Base-by-base conservation (phyloP, 2,113 vertebrate genomes). In the Neodon shergylaensis region DNA sequence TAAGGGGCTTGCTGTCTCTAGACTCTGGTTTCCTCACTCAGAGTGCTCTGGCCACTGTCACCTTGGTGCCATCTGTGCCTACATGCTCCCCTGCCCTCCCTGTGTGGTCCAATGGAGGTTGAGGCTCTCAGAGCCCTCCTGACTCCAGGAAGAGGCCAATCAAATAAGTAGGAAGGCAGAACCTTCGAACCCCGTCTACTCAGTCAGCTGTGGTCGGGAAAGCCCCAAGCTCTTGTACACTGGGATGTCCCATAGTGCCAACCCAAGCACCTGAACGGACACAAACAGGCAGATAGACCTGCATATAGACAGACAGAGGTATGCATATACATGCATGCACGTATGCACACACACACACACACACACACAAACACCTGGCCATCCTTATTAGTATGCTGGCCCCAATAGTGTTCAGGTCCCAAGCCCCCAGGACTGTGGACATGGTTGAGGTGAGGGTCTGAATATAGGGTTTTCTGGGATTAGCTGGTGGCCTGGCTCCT, bases 81-180 rank as follows among this genome's bases (percentile, higher is more conserved):
- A 3, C 3, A 8, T 54, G 65, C 17, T 44, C 11, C 31, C 4
- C 22, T 65, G 54, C 42, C 52, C 39, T 66, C 44, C 42, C 58
- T 39, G 22, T 26, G 14, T 1, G 31, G 14, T 7, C 33, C 31
- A 33, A 19, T 1, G 12, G 1, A 7, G 11, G 42, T 0, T 36
- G 58, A 22, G 58, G 42, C 9, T 52, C 47, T 19, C 47, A 11
- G 12, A n/a, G 22, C 28, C n/a, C n/a, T 47, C 39, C 4, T 6
- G 22, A 21, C 7, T n/a, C 88, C 33, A 19, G 11, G 16, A 79
- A 85, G 72, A 61, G 72, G 47, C 22, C 66, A 54, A 58, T n/a
- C 78, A 7, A 22, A 31, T 0, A 66, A 26, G 28, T 31, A 74
- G 70, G 39, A 44, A 44, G 39, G 4, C 16, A 54, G 54, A 58